A percentile compares a stretch with the other conserved stretches of the same genome.
phyloP scores from a whole-genome alignment of 2,888 invertebrate species.

The Phlogophora meticulosa region DNA sequence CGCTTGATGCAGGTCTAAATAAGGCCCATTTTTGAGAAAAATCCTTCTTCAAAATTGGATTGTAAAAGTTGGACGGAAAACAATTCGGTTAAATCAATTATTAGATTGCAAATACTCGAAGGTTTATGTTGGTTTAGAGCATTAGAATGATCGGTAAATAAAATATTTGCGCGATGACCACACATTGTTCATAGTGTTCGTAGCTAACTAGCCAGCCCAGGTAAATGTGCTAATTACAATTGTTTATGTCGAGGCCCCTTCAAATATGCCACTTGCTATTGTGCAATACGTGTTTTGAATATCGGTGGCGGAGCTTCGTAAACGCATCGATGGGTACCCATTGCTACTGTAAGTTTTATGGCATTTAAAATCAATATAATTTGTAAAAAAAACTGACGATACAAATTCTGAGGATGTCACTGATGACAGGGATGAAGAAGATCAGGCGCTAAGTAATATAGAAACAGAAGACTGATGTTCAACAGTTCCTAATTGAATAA shows the following conservation, averaged over 20 bases:
- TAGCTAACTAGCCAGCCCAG: conserved; percentile 49
- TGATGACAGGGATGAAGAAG: background rate
- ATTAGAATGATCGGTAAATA: conserved; percentile 19
- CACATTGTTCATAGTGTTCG: conserved; percentile 45
- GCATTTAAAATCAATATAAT: background rate
- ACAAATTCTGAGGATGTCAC: background rate
- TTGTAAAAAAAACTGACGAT: background rate
- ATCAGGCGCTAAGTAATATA: background rate
- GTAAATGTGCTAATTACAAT: conserved; percentile 65
- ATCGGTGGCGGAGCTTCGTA: conserved; percentile 32
- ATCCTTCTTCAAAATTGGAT: background rate
- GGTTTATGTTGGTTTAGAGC: background rate
- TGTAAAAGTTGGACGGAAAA: background rate
- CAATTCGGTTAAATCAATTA: background rate
- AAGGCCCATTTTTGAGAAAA: background rate
- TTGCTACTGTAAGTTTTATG: conserved; percentile 1
- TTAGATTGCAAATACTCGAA: background rate
- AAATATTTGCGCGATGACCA: conserved; percentile 50
- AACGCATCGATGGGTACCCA: conserved; percentile 23
- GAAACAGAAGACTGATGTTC: too few species aligned
- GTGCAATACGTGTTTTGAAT: conserved; percentile 59
- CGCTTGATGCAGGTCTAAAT: background rate
- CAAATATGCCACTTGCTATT: conserved; percentile 59
- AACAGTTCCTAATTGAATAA: background rate
- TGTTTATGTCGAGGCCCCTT: conserved; percentile 65